Base-by-base conservation (phyloP, 2,797 vertebrate genomes). In the Sebastiscus albofasciatus region DNA sequence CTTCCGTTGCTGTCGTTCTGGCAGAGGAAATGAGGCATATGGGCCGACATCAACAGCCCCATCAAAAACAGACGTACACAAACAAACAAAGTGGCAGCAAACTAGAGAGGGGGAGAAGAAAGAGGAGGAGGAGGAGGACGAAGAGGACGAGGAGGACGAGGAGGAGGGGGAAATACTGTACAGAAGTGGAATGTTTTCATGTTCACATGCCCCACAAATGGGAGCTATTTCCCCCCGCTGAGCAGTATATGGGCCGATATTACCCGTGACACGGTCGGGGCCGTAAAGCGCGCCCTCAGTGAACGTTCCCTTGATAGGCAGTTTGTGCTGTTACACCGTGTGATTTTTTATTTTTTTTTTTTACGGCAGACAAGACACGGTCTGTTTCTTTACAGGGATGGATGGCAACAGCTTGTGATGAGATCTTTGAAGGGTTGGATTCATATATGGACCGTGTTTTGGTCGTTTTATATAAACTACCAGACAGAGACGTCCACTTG, bases 71-170 rank as follows among this genome's bases (percentile, higher is more conserved):
- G 85, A 84, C 89, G 68, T 83, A 82, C 80, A 70, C 88, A 88
- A 93, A 92, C 91, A 93, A 93, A 93, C 85, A 94, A 92, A 91
- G 92, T 91, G 86, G 84, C 69, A 84, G 90, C 85, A 83, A 90
- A 84, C 75, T 72, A 79, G 81, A 78, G 71, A 49, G 67, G 67
- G 49, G 24, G 8, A 61, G 69, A 33, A 64, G 36, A 39, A 16
- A 24, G 11, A 31, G 33, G 16, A 49, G 13, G 33, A 61, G 42
- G 31, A 34, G 60, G 31, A 46, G 60, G 36, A 24, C 24, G 24
- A 24, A 24, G 24, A 55, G 34, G 36, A 46, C 26, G 26, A 55
- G 46, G 16, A 24, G 33, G n/a, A 49, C 13, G 33, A 46, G 42
- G 31, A 34, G 62, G 27, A 46, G 64, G 46, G 62, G 42, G 39